These are phyloP conservation scores for Oophaga pumilio DNA, from an alignment of 2,113 vertebrate genomes.

Conservation along the genomic window DNA sequence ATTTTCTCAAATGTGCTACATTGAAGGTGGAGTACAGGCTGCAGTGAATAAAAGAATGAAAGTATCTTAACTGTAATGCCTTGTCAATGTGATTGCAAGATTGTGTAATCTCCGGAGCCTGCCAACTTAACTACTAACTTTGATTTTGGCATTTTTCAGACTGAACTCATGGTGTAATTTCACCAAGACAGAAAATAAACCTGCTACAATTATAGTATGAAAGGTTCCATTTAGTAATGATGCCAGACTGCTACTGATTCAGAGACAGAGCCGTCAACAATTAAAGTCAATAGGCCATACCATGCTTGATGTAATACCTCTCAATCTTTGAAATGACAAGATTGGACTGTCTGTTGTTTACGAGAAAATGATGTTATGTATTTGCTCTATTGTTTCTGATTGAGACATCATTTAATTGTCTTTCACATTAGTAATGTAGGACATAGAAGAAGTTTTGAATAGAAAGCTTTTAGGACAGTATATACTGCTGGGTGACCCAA, in stretches of 20 bases:
- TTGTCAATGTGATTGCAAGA: slow-evolving; percentile 48
- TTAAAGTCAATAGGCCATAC: slow-evolving; percentile 21
- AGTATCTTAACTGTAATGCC: slow-evolving; percentile 8
- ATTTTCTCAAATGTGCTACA: slow-evolving; percentile 16
- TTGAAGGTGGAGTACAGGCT: neutral
- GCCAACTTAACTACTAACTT: slow-evolving; percentile 20
- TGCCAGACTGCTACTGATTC: neutral
- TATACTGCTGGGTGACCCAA: neutral
- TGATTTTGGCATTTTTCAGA: slow-evolving; percentile 33
- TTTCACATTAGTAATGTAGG: neutral
- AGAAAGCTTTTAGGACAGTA: neutral
- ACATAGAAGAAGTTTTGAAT: neutral
- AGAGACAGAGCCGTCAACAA: neutral
- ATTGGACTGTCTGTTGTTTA: neutral
- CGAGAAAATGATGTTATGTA: neutral
- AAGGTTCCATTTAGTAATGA: slow-evolving; percentile 32
- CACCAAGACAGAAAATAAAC: neutral
- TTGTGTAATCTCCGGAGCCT: slow-evolving; percentile 29
- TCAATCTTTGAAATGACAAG: neutral
- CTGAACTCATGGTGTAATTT: slow-evolving; percentile 10
- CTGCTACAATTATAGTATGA: slow-evolving; percentile 17
- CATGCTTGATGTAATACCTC: neutral
- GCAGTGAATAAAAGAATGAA: slow-evolving; percentile 31
- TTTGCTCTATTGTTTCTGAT: neutral
- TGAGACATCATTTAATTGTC: neutral